Evolutionary conservation across 2,888 invertebrate genomes (phyloP), one percentile per base, ranked within the genome.

Genomic region (Mactromeris polynyma): DNA sequence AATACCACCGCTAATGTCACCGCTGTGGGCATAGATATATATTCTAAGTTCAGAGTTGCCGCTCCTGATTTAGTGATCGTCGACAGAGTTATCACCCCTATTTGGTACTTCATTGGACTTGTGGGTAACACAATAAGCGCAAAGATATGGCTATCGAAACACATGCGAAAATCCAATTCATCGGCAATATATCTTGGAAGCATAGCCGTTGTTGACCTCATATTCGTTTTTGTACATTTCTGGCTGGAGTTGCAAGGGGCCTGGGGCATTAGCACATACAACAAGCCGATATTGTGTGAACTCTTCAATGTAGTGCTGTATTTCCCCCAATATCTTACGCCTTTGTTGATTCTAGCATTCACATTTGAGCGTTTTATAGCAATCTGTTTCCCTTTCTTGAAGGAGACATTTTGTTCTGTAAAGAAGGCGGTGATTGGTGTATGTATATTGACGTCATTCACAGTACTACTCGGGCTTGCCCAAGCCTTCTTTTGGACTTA

Each of bases 321-420:
- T 69, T 92, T 93, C 0, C 95, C 95, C 0, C 96, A 96, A 89
- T 96, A 96, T 89, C 90, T 95, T 21, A 95, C 96, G 0, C 96
- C 96, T 0, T 86, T 96, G 17, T 93, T 96, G 0, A 96, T 96
- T 14, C 91, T 96, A 17, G 96, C 96, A 1, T 96, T 96, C 84
- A 96, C 96, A 0, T 95, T 96, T 40, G 96, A 96, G 84, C 88
- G 96, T 2, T 96, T 95, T 90, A 96, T 96, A 54, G 96, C 96
- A 14, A 93, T 96, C 17, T 96, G 95, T 87, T 95, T 94, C 69
- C 96, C 96, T 0, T 96, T 96, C 89, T 77, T 93, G 80, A 96
- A 96, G 83, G 95, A 95, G 80, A 90, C 91, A 33, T 95, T 93
- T 88, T 96, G 96, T 90, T 96, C 96, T 0, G 95, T 96, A 2